Evolutionary conservation across 1,140 invertebrate genomes (phyloP), one percentile per base, ranked within the genome.

Genomic region (Archivesica marissinica): DNA sequence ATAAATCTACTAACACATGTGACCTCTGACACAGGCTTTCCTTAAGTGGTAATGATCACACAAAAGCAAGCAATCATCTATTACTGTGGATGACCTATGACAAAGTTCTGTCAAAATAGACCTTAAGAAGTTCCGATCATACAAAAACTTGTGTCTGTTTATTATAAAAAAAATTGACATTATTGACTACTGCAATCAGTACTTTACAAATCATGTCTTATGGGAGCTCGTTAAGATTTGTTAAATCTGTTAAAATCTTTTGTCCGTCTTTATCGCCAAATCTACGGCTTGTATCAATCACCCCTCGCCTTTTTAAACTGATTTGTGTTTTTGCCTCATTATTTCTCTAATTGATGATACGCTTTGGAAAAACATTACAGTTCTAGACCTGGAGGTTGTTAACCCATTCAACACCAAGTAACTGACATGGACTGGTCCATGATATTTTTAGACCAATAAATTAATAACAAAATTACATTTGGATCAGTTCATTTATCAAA

Each of bases 261-360:
- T 72, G 68, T 72, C 15, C 20, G 38, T 9, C 28, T n/a, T 47
- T 72, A 72, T 72, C 68, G 39, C 25, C 7, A 20, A 50, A 72
- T 72, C 68, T 72, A 72, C 41, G n/a, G 41, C 50, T 72, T 52
- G 44, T 52, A 50, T 33, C 41, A 47, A 72, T 72, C 20, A 50
- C 0, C 3, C 33, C 20, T 33, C 28, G 50, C 23, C 41, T 33
- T 50, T 72, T 44, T 17, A 72, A 64, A 64, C 30, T 64, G 59
- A 64, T 64, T 64, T 64, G 38, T 64, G 59, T 20, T 64, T 64
- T 64, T 64, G n/a, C n/a, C n/a, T n/a, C n/a, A n/a, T n/a, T n/a
- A n/a, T n/a, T n/a, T n/a, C n/a, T n/a, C n/a, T n/a, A n/a, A n/a
- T n/a, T n/a, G n/a, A n/a, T n/a, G n/a, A n/a, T n/a, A n/a, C n/a